Evolutionary conservation across 2,113 vertebrate species (phyloP).

Genomic region (Eublepharis macularius): DNA sequence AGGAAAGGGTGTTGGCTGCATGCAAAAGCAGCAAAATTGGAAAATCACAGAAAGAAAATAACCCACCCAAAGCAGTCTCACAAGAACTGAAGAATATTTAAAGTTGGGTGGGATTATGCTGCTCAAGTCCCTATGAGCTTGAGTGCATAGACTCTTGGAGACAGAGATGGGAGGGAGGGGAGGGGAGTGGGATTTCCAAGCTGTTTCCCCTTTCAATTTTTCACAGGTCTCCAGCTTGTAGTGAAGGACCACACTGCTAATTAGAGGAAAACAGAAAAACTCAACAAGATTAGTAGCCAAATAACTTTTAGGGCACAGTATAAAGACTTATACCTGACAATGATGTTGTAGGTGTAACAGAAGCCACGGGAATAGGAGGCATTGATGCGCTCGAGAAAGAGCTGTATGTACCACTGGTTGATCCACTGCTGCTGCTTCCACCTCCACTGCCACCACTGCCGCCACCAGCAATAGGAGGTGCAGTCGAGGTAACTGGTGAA

Average conservation of each 20-base stretch:
- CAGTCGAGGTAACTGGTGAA: slow-evolving; percentile 89
- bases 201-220: not conserved
- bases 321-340: slow-evolving; percentile 81
- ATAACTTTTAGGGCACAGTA: not conserved
- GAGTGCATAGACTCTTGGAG: too few species aligned
- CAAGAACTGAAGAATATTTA: too few species aligned
- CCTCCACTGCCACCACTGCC: slow-evolving; percentile 21
- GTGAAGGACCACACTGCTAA: not conserved
- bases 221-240: slow-evolving; percentile 1
- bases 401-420: slow-evolving; percentile 84
- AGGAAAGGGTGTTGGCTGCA: too few species aligned
- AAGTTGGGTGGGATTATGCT: too few species aligned
- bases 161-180: too few species aligned
- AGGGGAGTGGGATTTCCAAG: not conserved
- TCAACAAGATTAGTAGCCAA: not conserved
- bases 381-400: slow-evolving; percentile 95
- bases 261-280: not conserved
- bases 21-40: too few species aligned
- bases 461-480: slow-evolving; percentile 81
- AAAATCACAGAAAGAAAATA: too few species aligned
- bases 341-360: slow-evolving; percentile 94
- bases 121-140: too few species aligned
- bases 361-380: slow-evolving; percentile 96
- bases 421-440: slow-evolving; percentile 63
- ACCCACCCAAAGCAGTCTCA: too few species aligned